Evolutionary conservation across 1,140 invertebrate species (phyloP).

Genomic region (Bombus impatiens): DNA sequence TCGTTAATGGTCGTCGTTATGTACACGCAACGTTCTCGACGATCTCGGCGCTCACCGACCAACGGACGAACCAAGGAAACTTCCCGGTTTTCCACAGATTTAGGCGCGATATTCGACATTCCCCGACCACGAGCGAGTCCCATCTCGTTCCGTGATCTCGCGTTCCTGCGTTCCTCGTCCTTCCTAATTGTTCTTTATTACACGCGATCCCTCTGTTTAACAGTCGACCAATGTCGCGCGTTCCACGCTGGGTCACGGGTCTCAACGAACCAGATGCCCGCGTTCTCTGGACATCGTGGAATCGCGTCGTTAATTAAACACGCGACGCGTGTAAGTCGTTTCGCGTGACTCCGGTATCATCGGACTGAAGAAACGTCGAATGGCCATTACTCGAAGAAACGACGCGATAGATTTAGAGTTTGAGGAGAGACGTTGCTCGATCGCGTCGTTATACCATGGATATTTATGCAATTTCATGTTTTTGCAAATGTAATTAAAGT

Average conservation of each 20-base stretch:
- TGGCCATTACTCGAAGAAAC: neutral
- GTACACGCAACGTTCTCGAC: constrained; percentile 49
- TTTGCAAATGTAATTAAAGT: neutral
- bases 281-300: neutral
- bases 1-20: constrained; percentile 58
- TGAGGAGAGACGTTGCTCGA: neutral
- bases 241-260: neutral
- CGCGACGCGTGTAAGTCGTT: constrained; percentile 1
- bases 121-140: too few relatives aligned
- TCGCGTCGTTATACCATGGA: too few relatives aligned
- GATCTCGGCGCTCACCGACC: constrained; percentile 34
- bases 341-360: neutral
- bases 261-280: neutral
- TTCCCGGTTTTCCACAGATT: neutral
- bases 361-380: neutral
- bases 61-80: constrained; percentile 36
- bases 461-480: neutral
- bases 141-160: neutral
- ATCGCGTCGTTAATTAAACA: constrained; percentile 23
- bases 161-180: neutral
- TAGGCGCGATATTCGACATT: neutral
- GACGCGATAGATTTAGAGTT: neutral
- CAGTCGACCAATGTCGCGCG: neutral
- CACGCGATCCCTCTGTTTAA: neutral
- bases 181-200: constrained; percentile 16